Conservation (phyloP, 2,113 vertebrate genomes). For the Tragulus kanchil region DNA sequence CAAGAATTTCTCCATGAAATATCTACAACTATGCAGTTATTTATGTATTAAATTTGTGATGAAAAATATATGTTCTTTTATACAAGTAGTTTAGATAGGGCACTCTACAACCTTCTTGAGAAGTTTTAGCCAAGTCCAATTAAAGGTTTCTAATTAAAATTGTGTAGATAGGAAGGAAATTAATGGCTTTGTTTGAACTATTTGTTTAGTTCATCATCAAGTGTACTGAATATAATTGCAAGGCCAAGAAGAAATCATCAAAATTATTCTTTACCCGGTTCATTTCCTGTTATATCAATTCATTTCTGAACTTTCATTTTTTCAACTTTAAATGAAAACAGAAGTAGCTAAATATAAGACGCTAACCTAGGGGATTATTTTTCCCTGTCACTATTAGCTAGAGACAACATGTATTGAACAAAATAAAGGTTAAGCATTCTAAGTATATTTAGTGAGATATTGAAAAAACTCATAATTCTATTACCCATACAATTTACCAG, state of each 20-base stretch:
- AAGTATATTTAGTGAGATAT: conserved; percentile 84
- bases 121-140: conserved; percentile 87
- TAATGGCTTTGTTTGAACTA: conserved; percentile 88
- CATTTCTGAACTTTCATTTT: conserved; percentile 71
- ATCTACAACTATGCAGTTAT: conserved; percentile 76
- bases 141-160: conserved; percentile 90
- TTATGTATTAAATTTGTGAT: conserved; percentile 82
- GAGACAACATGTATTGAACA: conserved; percentile 77
- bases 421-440: conserved; percentile 85
- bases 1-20: conserved; percentile 81
- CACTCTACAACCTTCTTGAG: conserved; percentile 80
- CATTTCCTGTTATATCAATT: conserved; percentile 80
- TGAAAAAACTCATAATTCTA: conserved; percentile 77
- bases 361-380: conserved; percentile 75
- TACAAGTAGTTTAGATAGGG: conserved; percentile 75
- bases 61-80: conserved; percentile 81
- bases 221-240: conserved; percentile 85
- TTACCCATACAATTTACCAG: conserved; percentile 77
- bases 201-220: conserved; percentile 88
- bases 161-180: conserved; percentile 86
- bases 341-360: conserved; percentile 77
- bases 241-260: conserved; percentile 85
- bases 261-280: conserved; percentile 84
- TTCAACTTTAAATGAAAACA: conserved; percentile 77
- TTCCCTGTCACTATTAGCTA: conserved; percentile 65